A percentile compares a stretch with the other conserved stretches of the same genome.
phyloP scores from a whole-genome alignment of 1,140 invertebrate species.

The Dendrolimus kikuchii region DNA sequence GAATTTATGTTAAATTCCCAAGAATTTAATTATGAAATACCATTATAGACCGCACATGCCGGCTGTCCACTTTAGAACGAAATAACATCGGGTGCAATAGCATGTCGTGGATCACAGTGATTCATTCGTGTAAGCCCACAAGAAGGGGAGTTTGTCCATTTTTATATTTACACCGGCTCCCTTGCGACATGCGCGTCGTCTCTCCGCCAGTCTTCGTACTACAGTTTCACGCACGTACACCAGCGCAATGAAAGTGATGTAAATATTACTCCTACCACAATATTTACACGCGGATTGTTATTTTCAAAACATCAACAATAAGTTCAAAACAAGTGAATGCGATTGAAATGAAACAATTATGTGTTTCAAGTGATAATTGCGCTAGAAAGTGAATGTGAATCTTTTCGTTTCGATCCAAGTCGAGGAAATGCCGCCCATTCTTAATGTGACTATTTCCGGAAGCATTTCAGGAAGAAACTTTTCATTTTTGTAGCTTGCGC shows the following conservation, averaged over 20 bases:
- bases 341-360: conserved; percentile 33
- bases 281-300: conserved; percentile 60
- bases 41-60: too few species aligned
- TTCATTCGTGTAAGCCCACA: conserved; percentile 64
- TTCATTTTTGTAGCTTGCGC: conserved; percentile 64
- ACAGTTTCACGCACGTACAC: conserved; percentile 67
- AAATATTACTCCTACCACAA: conserved; percentile 65
- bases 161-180: conserved; percentile 70
- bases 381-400: conserved; percentile 34
- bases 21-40: conserved; percentile 4
- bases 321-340: conserved; percentile 32
- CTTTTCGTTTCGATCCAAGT: conserved; percentile 59
- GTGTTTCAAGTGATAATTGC: conserved; percentile 44
- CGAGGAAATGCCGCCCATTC: conserved; percentile 55
- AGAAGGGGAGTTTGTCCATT: conserved; percentile 70
- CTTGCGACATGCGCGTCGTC: conserved; percentile 67
- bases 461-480: conserved; percentile 66
- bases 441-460: conserved; percentile 64
- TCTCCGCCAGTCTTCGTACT: conserved; percentile 61
- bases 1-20: conserved; percentile 40
- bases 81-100: neutral
- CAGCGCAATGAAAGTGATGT: conserved; percentile 63
- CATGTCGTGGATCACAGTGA: conserved; percentile 35
- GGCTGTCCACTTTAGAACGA: neutral
- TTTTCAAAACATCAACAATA: conserved; percentile 41